These are phyloP conservation scores for Ictidomys tridecemlineatus DNA, from an alignment of 2,113 vertebrate species.

Conservation along the genomic window DNA sequence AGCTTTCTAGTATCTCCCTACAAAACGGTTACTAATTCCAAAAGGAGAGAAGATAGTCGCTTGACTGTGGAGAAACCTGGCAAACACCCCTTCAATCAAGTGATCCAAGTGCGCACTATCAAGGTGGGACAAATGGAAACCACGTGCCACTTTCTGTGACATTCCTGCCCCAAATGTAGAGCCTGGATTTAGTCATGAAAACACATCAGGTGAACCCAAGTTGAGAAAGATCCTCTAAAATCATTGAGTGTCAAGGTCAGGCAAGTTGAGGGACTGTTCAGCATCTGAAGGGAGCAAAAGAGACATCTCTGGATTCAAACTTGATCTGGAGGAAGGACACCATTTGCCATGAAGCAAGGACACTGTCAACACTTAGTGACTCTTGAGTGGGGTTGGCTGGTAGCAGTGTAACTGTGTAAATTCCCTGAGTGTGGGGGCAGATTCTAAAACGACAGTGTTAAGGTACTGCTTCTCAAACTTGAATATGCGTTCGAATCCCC, in stretches of 20 bases:
- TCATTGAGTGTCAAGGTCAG: not conserved
- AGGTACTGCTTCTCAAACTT: not conserved
- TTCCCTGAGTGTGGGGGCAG: not conserved
- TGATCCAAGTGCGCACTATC: not conserved
- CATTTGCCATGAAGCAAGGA: not conserved
- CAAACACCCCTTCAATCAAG: not conserved
- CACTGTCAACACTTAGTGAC: not conserved
- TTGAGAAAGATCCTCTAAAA: not conserved
- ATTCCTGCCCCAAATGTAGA: not conserved
- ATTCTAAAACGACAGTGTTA: not conserved
- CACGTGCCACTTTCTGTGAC: not conserved
- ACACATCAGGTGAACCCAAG: not conserved
- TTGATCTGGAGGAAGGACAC: not conserved
- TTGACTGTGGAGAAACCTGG: not conserved
- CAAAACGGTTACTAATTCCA: not conserved
- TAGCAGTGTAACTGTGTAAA: rapidly evolving
- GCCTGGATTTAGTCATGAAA: not conserved
- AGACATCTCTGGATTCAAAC: rapidly evolving
- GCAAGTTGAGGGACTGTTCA: not conserved
- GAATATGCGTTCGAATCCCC: not conserved
- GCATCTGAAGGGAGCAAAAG: not conserved
- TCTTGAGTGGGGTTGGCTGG: not conserved
- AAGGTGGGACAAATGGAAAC: not conserved
- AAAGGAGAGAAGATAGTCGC: not conserved
- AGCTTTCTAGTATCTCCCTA: not conserved